phyloP scores from a whole-genome alignment of 2,797 vertebrate species.

The Petrocephalus sullivani region DNA sequence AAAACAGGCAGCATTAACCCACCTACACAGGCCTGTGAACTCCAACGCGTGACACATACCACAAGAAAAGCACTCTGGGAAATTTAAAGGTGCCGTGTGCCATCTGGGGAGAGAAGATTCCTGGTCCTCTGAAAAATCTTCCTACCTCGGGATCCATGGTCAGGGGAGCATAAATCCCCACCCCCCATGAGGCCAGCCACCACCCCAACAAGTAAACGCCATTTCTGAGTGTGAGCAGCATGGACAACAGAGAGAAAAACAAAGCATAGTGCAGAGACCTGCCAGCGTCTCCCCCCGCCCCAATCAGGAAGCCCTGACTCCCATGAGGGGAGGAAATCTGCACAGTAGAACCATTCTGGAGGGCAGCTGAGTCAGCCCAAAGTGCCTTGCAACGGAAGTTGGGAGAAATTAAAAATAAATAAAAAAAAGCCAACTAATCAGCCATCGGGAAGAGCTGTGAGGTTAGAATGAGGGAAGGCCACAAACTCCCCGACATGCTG shows the following conservation, averaged over 20 bases:
- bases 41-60: not conserved
- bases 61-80: not conserved
- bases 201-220: too few species aligned
- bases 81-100: not conserved
- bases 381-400: not conserved
- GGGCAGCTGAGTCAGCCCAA: not conserved
- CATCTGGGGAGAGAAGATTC: not conserved
- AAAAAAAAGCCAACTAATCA: not conserved
- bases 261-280: not conserved
- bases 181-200: too few species aligned
- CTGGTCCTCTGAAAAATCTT: not conserved
- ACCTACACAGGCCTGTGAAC: not conserved
- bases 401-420: not conserved
- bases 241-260: not conserved
- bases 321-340: constrained; percentile 15
- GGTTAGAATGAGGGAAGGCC: not conserved
- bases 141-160: not conserved
- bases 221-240: not conserved
- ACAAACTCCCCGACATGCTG: not conserved
- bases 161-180: not conserved
- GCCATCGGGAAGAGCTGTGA: not conserved
- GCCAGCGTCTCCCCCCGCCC: not conserved
- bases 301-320: not conserved
- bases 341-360: not conserved
- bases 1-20: not conserved